Percentiles rank a stretch among this genome's conserved stretches.
Evolutionary conservation across 2,888 invertebrate genomes (phyloP).

Genomic region (Ommatoiulus sabulosus): DNA sequence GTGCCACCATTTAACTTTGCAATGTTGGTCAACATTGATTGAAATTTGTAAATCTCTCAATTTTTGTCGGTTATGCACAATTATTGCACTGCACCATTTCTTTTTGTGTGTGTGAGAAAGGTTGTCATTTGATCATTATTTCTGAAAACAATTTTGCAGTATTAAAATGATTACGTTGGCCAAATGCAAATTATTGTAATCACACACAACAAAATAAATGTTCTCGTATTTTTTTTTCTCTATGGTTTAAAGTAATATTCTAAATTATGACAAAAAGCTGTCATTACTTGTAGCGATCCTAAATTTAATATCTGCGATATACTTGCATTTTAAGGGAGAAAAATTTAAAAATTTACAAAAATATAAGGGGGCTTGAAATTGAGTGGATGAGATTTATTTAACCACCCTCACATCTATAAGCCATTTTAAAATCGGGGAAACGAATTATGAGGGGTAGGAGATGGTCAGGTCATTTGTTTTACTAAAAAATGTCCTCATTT

Average conservation of each 20-base stretch:
- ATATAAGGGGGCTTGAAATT: too few species aligned
- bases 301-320: too few species aligned
- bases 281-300: background rate
- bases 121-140: background rate
- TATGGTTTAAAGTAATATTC: background rate
- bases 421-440: too few species aligned
- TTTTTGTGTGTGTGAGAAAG: background rate
- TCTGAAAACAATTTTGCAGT: conserved; percentile 22
- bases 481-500: too few species aligned
- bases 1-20: background rate
- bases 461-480: too few species aligned
- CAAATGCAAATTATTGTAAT: background rate
- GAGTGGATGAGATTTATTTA: too few species aligned
- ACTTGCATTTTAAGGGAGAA: too few species aligned
- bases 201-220: background rate
- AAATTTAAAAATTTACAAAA: too few species aligned
- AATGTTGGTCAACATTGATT: background rate
- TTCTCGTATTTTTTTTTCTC: background rate
- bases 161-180: background rate
- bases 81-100: conserved; percentile 11
- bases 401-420: too few species aligned
- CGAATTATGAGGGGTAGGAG: too few species aligned
- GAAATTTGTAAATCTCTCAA: background rate
- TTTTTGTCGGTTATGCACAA: background rate
- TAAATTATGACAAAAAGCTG: background rate